Base-by-base conservation (phyloP, 2,113 vertebrate genomes). In the Stegostoma tigrinum region DNA sequence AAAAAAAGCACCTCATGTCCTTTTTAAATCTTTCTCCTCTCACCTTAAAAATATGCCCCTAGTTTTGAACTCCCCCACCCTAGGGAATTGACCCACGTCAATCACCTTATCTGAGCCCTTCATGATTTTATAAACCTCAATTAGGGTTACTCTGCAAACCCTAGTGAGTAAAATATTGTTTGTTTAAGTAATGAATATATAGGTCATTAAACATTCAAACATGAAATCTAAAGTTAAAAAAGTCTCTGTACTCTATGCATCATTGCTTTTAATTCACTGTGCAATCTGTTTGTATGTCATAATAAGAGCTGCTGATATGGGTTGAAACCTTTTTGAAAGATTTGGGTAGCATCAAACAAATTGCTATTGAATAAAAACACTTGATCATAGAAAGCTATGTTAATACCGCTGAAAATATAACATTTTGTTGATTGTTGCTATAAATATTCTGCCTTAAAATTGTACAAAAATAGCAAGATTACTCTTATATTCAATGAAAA, bases 391-490 rank as follows among this genome's bases (percentile, higher is more conserved):
- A 30, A 72, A 72, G 42, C 68, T 66, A 72, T 68, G n/a, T 75
- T 72, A 95, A 95, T 95, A 48, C 27, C 72, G 68, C 38, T 95
- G 94, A 75, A 95, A 75, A 95, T 75, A 95, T 75, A 95, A 75
- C 72, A 12, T 12, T 48, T 72, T 72, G 66, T 75, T 70, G 42
- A 52, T 1, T 21, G 10, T 67, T n/a, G 34, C n/a, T 67, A 34
- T n/a, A 23, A 66, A 64, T 14, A 14, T 24, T 72, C 5, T 27
- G 42, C 45, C 38, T 95, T 95, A 67, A 68, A 94, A 27, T 95
- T 27, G 30, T 45, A 70, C 23, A 94, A 68, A 94, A 45, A 42
- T 42, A 45, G 67, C 17, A 38, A 70, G 38, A 30, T 70, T 38
- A 30, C 42, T 48, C 3, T 6, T 8, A 55, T 61, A 48, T 91